Evolutionary conservation across 2,113 vertebrate species (phyloP).

Genomic region (Alosa alosa): DNA sequence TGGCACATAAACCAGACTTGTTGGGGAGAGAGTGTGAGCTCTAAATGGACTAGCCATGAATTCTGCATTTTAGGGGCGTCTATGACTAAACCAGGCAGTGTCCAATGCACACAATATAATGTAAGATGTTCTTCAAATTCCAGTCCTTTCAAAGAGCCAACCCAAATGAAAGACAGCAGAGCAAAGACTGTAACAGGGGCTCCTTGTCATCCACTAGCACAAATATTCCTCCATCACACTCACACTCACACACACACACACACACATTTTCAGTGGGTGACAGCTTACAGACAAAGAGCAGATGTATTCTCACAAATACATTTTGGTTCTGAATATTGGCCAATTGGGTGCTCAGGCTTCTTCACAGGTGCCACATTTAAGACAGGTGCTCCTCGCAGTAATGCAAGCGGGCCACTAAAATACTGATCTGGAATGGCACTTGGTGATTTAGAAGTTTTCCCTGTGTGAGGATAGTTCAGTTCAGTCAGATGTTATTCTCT

Average conservation of each 20-base stretch:
- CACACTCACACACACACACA: neutral
- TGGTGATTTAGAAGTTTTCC: neutral
- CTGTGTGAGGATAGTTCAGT: neutral
- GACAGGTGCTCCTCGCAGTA: neutral
- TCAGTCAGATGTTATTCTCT: neutral
- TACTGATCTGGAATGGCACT: neutral
- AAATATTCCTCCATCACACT: neutral
- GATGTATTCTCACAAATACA: neutral
- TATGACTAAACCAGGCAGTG: neutral
- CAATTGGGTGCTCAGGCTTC: neutral
- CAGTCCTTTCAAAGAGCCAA: neutral
- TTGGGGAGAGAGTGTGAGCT: slow-evolving; percentile 41
- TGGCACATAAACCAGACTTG: slow-evolving; percentile 52
- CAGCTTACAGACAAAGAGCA: too few relatives aligned
- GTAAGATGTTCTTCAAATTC: neutral
- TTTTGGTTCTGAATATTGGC: too few relatives aligned
- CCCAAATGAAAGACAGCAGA: neutral
- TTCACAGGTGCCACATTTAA: neutral
- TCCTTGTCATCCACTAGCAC: neutral
- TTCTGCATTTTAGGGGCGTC: slow-evolving; percentile 31
- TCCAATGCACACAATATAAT: neutral
- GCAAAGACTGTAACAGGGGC: neutral
- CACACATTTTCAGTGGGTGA: neutral
- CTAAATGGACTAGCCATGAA: slow-evolving; percentile 42
- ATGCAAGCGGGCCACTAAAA: neutral